Evolutionary conservation across 2,113 vertebrate genomes (phyloP).

Genomic region (Eolophus roseicapilla): DNA sequence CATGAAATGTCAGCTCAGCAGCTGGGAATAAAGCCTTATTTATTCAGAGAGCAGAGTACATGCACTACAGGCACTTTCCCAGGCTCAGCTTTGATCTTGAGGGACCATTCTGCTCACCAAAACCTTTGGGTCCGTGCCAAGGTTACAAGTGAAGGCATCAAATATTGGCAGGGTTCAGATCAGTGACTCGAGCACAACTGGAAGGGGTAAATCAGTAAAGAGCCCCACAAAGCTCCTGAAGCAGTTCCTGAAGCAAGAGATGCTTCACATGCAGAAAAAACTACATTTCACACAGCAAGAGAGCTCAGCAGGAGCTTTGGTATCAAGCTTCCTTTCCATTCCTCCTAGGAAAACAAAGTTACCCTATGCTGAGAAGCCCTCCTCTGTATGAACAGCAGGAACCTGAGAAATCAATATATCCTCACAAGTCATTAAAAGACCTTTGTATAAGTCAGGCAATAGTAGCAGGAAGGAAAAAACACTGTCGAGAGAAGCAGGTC

Average conservation of each 20-base stretch:
- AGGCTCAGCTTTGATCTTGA: neutral
- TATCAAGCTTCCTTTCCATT: neutral
- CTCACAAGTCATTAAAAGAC: constrained; percentile 21
- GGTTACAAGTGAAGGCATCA: neutral
- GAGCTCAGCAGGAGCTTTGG: neutral
- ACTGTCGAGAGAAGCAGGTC: neutral
- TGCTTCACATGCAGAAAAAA: neutral
- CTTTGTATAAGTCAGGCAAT: neutral
- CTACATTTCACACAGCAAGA: neutral
- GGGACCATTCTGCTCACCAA: neutral
- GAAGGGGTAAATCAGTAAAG: neutral
- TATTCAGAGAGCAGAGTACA: neutral
- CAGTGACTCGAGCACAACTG: fast-evolving
- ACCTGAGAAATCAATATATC: neutral
- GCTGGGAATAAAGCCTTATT: neutral
- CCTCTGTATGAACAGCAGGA: neutral
- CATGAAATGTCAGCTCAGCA: neutral
- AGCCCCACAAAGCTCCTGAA: neutral
- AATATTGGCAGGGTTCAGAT: fast-evolving
- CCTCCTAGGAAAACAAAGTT: neutral
- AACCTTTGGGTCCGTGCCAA: fast-evolving
- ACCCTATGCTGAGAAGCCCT: neutral
- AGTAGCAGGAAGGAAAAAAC: constrained; percentile 12
- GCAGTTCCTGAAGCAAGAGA: neutral
- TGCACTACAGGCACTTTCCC: neutral